A percentile compares a stretch with the other conserved stretches of the same genome.
Conservation (phyloP, 2,888 invertebrate genomes). For the Drosophila pseudotakahashii region DNA sequence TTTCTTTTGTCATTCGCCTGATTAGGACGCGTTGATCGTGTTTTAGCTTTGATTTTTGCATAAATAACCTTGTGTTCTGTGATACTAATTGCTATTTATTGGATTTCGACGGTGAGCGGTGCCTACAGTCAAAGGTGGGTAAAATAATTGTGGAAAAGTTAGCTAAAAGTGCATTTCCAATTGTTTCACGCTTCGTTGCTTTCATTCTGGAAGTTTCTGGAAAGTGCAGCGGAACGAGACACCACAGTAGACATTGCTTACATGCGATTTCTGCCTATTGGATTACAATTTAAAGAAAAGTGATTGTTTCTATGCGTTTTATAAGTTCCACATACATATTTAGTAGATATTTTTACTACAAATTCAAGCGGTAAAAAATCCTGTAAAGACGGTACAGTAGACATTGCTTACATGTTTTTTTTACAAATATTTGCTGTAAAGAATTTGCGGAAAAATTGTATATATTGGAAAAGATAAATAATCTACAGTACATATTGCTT, state of each 20-base stretch:
- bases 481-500: neutral
- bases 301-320: too few relatives aligned
- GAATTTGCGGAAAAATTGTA: too few relatives aligned
- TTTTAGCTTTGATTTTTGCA: neutral
- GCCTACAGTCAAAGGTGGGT: constrained; percentile 21
- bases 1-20: constrained; percentile 3
- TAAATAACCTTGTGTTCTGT: neutral
- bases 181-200: constrained; percentile 14
- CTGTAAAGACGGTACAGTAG: neutral
- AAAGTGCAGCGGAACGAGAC: constrained; percentile 5
- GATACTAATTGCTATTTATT: neutral
- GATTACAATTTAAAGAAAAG: neutral
- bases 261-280: neutral
- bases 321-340: too few relatives aligned
- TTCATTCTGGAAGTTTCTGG: constrained; percentile 7
- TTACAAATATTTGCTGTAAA: too few relatives aligned
- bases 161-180: constrained; percentile 8
- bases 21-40: constrained; percentile 3
- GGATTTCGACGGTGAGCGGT: constrained; percentile 11
- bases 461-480: too few relatives aligned
- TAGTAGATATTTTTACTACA: too few relatives aligned
- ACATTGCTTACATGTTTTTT: neutral
- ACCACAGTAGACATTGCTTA: neutral
- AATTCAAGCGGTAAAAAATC: too few relatives aligned
- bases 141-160: neutral